Conservation (phyloP, 2,888 invertebrate species). For the Andrena hattorfiana region DNA sequence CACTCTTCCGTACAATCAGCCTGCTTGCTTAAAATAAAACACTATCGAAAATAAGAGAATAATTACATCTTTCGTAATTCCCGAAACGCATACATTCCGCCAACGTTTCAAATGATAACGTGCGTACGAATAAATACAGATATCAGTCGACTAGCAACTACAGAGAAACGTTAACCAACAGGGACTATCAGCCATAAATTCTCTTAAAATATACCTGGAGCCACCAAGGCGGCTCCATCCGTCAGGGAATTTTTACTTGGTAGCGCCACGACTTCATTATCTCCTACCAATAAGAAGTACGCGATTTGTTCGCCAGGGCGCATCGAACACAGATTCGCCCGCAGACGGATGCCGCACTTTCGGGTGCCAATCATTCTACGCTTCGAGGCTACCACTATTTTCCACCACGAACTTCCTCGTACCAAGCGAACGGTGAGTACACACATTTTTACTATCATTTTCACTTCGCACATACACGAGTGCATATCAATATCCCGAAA, state of each 20-base stretch:
- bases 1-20: too few species aligned
- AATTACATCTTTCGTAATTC: background rate
- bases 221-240: too few species aligned
- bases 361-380: constrained; percentile 37
- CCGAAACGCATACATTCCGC: background rate
- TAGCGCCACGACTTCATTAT: constrained; percentile 58
- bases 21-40: background rate
- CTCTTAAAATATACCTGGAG: background rate
- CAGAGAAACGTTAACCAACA: constrained; percentile 1
- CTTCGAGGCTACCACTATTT: constrained; percentile 3
- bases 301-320: constrained; percentile 63
- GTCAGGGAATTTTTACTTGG: constrained; percentile 13
- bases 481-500: background rate
- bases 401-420: too few species aligned
- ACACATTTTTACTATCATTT: background rate
- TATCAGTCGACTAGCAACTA: background rate
- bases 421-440: constrained; percentile 30
- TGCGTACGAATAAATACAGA: constrained; percentile 20
- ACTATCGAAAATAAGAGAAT: background rate
- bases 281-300: constrained; percentile 58
- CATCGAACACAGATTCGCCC: constrained; percentile 46
- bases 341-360: constrained; percentile 48
- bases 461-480: background rate
- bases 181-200: constrained; percentile 16
- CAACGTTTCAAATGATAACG: constrained; percentile 15